Evolutionary conservation across 2,888 invertebrate species (phyloP), one percentile per base, ranked within the genome.

Genomic region (Nomada goodeniana): DNA sequence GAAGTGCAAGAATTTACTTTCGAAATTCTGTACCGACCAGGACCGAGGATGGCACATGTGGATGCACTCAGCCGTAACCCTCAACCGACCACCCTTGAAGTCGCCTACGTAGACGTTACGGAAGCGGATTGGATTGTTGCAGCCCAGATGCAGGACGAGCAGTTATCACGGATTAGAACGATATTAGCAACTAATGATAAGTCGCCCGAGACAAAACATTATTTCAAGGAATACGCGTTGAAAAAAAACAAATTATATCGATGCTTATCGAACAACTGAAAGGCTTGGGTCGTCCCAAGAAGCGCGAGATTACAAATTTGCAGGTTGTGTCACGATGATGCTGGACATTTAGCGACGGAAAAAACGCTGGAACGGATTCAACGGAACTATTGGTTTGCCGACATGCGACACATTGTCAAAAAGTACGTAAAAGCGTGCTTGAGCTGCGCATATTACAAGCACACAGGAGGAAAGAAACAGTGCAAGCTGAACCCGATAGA

Each of bases 21-120:
- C 29, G 29, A 29, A 29, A 29, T 76, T 15, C 64, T 61, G 11
- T 76, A 76, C 18, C 64, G 76, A 1, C 23, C 70, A 7, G 70
- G 44, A 7, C 2, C 61, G 5, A 44, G 13, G 20, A 52, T 75
- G 29, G 44, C 47, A 3, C 75, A 75, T 20, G 68, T 29, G 4
- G 75, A 68, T n/a, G 75, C 61, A 20, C 42, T 61, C 4, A 61
- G 61, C 42, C 61, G 20, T 42, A 61, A 61, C 20, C 20, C 61
- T 61, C 20, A 44, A 3, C 42, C 42, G 20, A 42, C 13, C 11
- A 9, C 20, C 11, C 20, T 61, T n/a, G 20, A 44, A 20, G 20
- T 61, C 10, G 42, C 20, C 2, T 44, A 61, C 11, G 20, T 61
- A 2, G 61, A 61, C 3, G 5, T 61, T 11, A 61, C 61, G 13